phyloP scores from a whole-genome alignment of 2,797 vertebrate genomes.

The Anas acuta region DNA sequence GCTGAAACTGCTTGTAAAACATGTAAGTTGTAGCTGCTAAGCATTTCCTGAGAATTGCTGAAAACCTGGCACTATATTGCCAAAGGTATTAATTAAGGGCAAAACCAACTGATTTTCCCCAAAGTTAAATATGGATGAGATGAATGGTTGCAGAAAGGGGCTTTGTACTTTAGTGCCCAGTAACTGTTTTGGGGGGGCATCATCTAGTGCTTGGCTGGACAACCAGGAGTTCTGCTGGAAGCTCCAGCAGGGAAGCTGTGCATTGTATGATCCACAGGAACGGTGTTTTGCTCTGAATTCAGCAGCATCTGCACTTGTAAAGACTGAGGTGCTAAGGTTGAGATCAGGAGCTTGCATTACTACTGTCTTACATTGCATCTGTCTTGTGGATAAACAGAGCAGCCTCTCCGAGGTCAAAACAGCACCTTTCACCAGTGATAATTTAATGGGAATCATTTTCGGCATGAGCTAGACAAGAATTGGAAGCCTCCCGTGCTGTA shows the following conservation, averaged over 20 bases:
- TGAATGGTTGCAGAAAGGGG: not conserved
- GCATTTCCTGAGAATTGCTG: not conserved
- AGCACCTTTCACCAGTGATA: conserved; percentile 41
- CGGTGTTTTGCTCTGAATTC: not conserved
- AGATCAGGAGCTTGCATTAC: conserved; percentile 42
- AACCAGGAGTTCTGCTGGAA: not conserved
- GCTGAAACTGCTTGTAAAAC: not conserved
- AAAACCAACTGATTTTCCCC: not conserved
- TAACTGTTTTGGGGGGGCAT: not conserved
- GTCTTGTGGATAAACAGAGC: conserved; percentile 38
- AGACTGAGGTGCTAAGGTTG: conserved; percentile 24
- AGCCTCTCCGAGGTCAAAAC: not conserved
- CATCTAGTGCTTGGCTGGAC: not conserved
- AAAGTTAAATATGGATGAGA: not conserved
- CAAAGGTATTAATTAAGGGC: not conserved
- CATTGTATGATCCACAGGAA: rapidly evolving
- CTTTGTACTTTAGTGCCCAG: not conserved
- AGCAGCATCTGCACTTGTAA: conserved; percentile 14
- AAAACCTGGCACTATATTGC: not conserved
- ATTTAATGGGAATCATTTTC: conserved; percentile 53
- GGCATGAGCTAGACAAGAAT: not conserved
- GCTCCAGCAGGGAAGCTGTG: not conserved
- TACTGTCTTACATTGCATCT: conserved; percentile 16
- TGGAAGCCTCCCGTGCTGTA: conserved; percentile 26
- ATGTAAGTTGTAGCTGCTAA: not conserved